Conservation (phyloP, 2,113 vertebrate species). For the Myocastor coypus region DNA sequence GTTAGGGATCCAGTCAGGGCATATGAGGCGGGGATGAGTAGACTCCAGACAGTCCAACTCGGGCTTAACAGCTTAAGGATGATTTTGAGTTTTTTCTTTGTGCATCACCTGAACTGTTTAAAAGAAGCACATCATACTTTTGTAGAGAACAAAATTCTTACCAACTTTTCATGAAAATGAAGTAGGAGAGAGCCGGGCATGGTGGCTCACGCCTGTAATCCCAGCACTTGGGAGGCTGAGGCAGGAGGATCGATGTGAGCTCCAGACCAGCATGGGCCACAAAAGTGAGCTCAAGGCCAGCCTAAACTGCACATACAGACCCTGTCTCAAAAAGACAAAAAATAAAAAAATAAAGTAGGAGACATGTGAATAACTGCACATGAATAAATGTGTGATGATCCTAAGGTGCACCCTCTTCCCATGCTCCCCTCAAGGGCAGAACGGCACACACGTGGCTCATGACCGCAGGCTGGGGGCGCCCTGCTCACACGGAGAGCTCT, state of each 20-base stretch:
- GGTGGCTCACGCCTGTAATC: no score
- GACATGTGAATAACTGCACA: background rate
- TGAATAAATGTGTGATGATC: background rate
- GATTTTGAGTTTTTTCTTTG: background rate
- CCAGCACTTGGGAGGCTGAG: no score
- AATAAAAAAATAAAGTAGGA: background rate
- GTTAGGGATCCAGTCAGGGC: background rate
- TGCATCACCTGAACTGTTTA: slow-evolving; percentile 20
- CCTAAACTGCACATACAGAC: no score
- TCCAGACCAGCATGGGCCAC: no score
- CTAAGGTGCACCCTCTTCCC: background rate
- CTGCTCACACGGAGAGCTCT: background rate
- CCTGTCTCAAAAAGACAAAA: no score
- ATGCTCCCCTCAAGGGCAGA: slow-evolving; percentile 34
- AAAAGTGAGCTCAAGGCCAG: no score
- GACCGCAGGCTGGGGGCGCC: background rate
- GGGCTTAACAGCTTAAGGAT: background rate
- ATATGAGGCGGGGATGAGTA: background rate
- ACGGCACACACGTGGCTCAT: background rate
- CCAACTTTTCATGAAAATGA: slow-evolving; percentile 28
- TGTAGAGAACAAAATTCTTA: background rate
- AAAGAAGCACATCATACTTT: background rate
- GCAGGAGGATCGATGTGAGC: no score
- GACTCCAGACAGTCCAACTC: background rate
- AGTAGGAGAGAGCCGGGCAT: no score